phyloP scores from a whole-genome alignment of 2,888 invertebrate species.

The Nephrotoma flavescens region DNA sequence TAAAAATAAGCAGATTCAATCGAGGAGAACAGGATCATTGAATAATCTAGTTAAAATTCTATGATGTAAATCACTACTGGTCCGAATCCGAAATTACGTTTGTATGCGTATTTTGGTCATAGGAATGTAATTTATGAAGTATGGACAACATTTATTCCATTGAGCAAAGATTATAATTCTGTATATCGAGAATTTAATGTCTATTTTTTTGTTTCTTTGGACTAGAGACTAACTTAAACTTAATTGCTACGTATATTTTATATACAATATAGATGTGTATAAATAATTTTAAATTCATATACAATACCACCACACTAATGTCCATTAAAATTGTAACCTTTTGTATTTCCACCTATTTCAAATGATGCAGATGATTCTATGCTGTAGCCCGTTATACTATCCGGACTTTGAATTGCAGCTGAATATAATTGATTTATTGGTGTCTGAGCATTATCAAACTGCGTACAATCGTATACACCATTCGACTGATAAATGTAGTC shows the following conservation, averaged over 20 bases:
- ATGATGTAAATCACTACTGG: neutral
- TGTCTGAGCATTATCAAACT: neutral
- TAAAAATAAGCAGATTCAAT: neutral
- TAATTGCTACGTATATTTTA: neutral
- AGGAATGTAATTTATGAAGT: neutral
- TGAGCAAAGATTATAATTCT: neutral
- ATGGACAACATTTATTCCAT: neutral
- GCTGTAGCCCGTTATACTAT: neutral
- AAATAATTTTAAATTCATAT: neutral
- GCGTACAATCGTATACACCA: neutral
- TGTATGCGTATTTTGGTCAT: neutral
- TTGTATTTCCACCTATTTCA: slow-evolving; percentile 1
- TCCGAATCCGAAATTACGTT: neutral
- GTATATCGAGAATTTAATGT: neutral
- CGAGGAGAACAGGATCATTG: too few species aligned
- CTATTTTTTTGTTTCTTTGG: neutral
- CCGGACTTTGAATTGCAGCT: slow-evolving; percentile 1
- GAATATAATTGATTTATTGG: slow-evolving; percentile 1
- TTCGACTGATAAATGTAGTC: neutral
- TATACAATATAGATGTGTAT: neutral
- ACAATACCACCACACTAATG: neutral
- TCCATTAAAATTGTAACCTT: neutral
- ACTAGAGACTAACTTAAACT: neutral
- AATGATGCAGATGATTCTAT: neutral
- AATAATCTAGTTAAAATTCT: neutral